These are phyloP conservation scores for Naja naja DNA, from an alignment of 2,113 vertebrate genomes.

Conservation along the genomic window DNA sequence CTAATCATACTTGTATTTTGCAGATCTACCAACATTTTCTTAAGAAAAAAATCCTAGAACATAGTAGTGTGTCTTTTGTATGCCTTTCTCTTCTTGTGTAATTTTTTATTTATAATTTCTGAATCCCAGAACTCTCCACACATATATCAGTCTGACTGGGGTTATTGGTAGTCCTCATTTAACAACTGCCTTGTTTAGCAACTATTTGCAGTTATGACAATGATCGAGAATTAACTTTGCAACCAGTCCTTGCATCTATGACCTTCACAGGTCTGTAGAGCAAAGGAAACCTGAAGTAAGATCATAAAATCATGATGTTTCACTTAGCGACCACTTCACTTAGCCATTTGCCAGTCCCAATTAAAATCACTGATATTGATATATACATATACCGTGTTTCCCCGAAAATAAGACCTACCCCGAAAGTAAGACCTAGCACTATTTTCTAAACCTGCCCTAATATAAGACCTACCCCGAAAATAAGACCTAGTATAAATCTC, in stretches of 20 bases:
- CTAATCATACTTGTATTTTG: constrained; percentile 22
- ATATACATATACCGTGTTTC: too few species aligned
- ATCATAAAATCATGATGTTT: not conserved
- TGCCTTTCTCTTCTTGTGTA: constrained; percentile 43
- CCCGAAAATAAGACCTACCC: too few species aligned
- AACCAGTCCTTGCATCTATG: not conserved
- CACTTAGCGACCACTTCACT: not conserved
- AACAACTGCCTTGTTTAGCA: not conserved
- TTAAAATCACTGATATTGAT: too few species aligned
- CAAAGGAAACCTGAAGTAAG: not conserved
- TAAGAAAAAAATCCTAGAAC: constrained; percentile 38
- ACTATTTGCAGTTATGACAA: not conserved
- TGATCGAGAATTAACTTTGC: not conserved
- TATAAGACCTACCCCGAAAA: too few species aligned
- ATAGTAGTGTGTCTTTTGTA: constrained; percentile 9
- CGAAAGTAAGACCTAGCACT: too few species aligned
- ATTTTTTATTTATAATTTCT: constrained; percentile 27
- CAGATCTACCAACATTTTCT: constrained; percentile 22
- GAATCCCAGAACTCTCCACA: not conserved
- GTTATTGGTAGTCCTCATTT: not conserved
- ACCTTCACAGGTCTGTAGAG: not conserved
- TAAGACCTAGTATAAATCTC: too few species aligned
- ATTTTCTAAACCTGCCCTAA: too few species aligned
- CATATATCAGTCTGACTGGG: constrained; percentile 47
- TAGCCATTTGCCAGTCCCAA: not conserved